Base-by-base conservation (phyloP, 2,888 invertebrate genomes). In the Athetis lepigone region DNA sequence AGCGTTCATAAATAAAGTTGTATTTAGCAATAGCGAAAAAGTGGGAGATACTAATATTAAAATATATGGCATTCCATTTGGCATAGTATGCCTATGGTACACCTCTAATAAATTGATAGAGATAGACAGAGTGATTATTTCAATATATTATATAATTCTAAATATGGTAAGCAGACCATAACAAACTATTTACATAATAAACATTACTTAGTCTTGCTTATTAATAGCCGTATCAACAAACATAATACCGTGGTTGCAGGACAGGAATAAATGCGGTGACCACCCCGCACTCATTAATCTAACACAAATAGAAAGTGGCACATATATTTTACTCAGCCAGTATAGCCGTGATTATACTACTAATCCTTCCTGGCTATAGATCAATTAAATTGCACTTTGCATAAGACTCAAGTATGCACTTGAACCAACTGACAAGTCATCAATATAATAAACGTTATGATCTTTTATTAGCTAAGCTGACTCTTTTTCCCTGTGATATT, bases 221-320 rank as follows among this genome's bases (percentile, higher is more conserved):
- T 57, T 63, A 54, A 45, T 54, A 63, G 40, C 7, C 7, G 21
- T 40, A 50, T 47, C 49, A 73, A 45, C 63, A 51, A 65, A 56
- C 45, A 65, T 51, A 55, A 54, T 37, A 49, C 39, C 18, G 43
- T 56, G 19, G 47, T 61, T 37, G 45, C 49, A 43, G 36, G 25
- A 57, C 77, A 59, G 70, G 59, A 64, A 75, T 74, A 74, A 66
- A 58, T 71, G 56, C 57, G 39, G 69, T 46, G 63, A 47, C 54
- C 49, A 54, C 56, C 67, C 68, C 45, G 67, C 47, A 43, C 45
- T 67, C 60, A 76, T 80, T 76, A 77, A 70, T 83, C 62, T 70
- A 42, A 72, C 69, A 65, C 67, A 79, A 81, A 77, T 80, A 79
- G 80, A 81, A 78, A 81, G 81, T 65, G 21, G 68, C 49, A 70